Base-by-base conservation (phyloP, 2,888 invertebrate genomes). In the Andrena flavipes region DNA sequence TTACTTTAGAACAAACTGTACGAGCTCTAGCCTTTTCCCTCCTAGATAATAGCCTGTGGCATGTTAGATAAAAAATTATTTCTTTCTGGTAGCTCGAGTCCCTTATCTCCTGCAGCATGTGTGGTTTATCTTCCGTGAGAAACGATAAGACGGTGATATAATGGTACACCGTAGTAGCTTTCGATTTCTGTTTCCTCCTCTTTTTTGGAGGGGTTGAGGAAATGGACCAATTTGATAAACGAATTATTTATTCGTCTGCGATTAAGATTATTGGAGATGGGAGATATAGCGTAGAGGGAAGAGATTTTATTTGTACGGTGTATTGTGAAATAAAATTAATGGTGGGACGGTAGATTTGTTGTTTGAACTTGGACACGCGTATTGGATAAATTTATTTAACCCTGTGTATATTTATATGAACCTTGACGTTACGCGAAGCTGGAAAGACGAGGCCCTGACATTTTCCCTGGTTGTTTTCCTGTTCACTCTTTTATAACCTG, bases 391-490 rank as follows among this genome's bases (percentile, higher is more conserved):
- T 62, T 67, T 26, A 56, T 67, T 79, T 71, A 72, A 68, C 71
- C 51, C 63, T 13, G 30, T 8, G 23, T 42, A 20, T 72, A 74
- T 82, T 67, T 78, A 78, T 65, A 69, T 75, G 78, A 60, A 54
- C 59, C 56, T 56, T 68, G 67, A 3, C 7, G 69, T 20, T 63
- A 20, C 51, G 35, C 51, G 59, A 54, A 62, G 78, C 78, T 76
- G 72, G 77, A 80, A 80, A 69, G n/a, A 80, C 71, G 76, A 89
- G 87, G 88, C 88, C 89, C 83, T 91, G 88, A 89, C 90, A 86
- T 90, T 91, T 90, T 91, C 88, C 85, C 77, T 87, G 86, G 87
- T 87, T 87, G 87, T 89, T 91, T 90, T 88, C 82, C 86, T 82
- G 83, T 83, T 70, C 82, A 68, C 81, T 78, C 87, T 87, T 86